Conservation (phyloP, 2,888 invertebrate species). For the Lasioglossum zephyrum region DNA sequence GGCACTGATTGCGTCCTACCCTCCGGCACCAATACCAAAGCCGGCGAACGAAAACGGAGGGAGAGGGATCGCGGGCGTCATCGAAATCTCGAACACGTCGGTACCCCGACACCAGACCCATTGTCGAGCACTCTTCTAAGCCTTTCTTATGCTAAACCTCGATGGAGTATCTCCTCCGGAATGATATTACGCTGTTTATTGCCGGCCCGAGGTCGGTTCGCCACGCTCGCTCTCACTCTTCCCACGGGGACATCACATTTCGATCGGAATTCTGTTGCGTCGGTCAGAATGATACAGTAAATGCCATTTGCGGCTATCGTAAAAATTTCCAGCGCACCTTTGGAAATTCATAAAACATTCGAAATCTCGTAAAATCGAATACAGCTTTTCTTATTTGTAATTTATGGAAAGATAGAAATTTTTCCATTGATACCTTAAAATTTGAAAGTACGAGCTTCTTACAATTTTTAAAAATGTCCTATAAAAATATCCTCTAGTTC, state of each 20-base stretch:
- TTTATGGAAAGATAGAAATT: background rate
- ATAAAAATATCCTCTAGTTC: no score
- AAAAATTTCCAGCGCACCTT: background rate
- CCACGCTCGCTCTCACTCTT: background rate
- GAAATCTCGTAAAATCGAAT: background rate
- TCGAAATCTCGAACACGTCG: conserved; percentile 62
- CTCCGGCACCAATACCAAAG: conserved; percentile 67
- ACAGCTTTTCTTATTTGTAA: background rate
- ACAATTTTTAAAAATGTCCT: background rate
- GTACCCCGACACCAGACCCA: conserved; percentile 52
- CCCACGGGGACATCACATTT: background rate
- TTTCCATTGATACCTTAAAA: background rate
- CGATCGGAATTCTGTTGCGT: background rate
- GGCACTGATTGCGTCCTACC: conserved; percentile 83
- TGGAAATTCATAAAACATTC: background rate
- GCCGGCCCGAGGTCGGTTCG: conserved; percentile 13
- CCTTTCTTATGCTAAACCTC: conserved; percentile 81
- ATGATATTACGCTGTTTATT: conserved; percentile 49
- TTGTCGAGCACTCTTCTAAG: conserved; percentile 76
- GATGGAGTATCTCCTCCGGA: conserved; percentile 33
- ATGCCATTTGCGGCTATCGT: background rate
- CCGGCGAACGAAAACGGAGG: conserved; percentile 40
- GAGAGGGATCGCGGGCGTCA: conserved; percentile 45
- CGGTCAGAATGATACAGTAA: background rate
- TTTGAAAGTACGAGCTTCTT: background rate